Base-by-base conservation (phyloP, 2,888 invertebrate species). In the Odiellus spinosus region DNA sequence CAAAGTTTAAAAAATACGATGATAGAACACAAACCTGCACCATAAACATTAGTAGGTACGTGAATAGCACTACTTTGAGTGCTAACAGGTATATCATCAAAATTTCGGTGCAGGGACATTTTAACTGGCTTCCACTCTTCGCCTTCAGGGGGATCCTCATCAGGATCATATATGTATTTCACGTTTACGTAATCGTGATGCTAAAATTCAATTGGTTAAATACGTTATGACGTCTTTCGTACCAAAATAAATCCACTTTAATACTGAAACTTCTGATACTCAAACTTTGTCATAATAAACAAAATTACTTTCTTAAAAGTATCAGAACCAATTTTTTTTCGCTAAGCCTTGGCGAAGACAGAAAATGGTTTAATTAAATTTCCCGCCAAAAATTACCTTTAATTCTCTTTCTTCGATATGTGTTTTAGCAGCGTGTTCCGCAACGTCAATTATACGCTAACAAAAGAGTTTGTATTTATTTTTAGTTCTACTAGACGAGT, bases 31-130 rank as follows among this genome's bases (percentile, higher is more conserved):
- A 4, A 26, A 80, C 84, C 76, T 71, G 74, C 72, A 64, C 87
- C 88, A 69, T 77, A 91, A 48, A 95, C 82, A 70, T 91, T 91
- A 26, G 88, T 86, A 3, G 95, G 93, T 20, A 93, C 82, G 65
- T 95, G 93, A 43, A 93, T 83, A 52, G 90, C 80, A 61, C 87
- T 87, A 58, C 76, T 74, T 47, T 71, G 75, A 11, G 80, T 80
- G 63, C 84, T 84, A 12, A 56, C 53, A 38, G 48, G 50, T 19
- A 48, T 47, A 49, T 51, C 47, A 8, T 48, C 53, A 48, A 52
- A 52, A 40, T 52, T 52, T 20, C 48, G 26, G 38, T 52, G 52
- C 17, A 38, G 18, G 18, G 38, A 38, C 38, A 15, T 15, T 18
- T 18, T 17, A 12, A 17, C 38, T 8, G 38, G 18, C 11, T 14